Evolutionary conservation across 2,113 vertebrate genomes (phyloP).

Genomic region (Eurystomus gularis): DNA sequence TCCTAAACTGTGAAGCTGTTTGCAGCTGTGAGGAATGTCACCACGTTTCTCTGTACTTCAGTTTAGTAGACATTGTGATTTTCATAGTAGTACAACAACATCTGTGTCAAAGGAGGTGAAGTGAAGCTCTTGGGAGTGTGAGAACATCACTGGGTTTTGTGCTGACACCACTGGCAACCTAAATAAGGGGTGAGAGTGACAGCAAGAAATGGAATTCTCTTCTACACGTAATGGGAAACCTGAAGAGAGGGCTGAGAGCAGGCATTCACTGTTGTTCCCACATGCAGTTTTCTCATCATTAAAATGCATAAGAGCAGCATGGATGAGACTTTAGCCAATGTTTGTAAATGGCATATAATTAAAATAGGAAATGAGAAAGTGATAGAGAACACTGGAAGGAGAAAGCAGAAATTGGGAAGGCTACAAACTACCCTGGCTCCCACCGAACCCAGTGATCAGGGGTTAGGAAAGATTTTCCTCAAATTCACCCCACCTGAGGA

Average conservation of each 20-base stretch:
- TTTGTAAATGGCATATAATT: neutral
- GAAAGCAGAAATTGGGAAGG: neutral
- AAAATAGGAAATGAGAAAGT: neutral
- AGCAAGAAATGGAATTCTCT: neutral
- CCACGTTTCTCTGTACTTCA: neutral
- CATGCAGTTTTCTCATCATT: neutral
- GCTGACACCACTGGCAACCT: neutral
- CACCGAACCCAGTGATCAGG: accelerated
- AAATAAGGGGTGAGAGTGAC: neutral
- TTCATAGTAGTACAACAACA: neutral
- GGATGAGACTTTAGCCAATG: neutral
- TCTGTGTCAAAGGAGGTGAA: neutral
- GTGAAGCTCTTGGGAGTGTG: neutral
- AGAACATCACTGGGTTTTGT: neutral
- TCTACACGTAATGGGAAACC: neutral
- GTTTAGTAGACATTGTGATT: neutral
- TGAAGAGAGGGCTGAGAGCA: neutral
- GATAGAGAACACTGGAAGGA: neutral
- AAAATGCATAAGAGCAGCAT: accelerated
- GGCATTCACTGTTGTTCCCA: neutral
- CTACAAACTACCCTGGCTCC: neutral
- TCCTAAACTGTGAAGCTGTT: neutral
- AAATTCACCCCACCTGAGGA: neutral
- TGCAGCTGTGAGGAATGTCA: neutral
- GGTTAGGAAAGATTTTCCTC: neutral